Evolutionary conservation across 2,888 invertebrate genomes (phyloP).

Genomic region (Mythimna loreyi): DNA sequence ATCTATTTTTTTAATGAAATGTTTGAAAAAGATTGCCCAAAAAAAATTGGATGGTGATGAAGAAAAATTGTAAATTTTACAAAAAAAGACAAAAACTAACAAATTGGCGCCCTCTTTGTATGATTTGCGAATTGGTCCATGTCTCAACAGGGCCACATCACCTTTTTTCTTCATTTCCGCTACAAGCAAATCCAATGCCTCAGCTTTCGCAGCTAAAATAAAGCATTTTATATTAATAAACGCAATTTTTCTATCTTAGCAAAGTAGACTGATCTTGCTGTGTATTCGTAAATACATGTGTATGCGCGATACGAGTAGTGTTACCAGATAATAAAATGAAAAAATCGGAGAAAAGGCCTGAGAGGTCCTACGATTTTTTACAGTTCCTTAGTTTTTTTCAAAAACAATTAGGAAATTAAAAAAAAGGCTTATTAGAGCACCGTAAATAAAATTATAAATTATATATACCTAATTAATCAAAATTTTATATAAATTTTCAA

Average conservation of each 20-base stretch:
- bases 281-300: not conserved
- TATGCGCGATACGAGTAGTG: no score
- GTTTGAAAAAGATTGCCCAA: no score
- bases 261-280: not conserved
- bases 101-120: constrained; percentile 77
- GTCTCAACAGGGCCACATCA: constrained; percentile 77
- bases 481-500: no score
- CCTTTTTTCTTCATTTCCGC: constrained; percentile 73
- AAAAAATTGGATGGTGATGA: not conserved
- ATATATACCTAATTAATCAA: no score
- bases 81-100: constrained; percentile 67
- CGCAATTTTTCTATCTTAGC: not conserved
- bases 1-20: no score
- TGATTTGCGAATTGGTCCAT: constrained; percentile 80
- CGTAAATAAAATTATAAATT: no score
- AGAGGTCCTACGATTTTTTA: no score
- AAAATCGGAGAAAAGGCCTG: no score
- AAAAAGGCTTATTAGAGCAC: no score
- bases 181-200: constrained; percentile 76
- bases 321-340: no score
- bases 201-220: constrained; percentile 77
- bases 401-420: no score
- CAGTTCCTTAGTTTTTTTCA: no score
- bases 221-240: not conserved
- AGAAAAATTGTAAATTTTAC: not conserved